Base-by-base conservation (phyloP, 1,140 invertebrate genomes). In the Leptopilina boulardi region DNA sequence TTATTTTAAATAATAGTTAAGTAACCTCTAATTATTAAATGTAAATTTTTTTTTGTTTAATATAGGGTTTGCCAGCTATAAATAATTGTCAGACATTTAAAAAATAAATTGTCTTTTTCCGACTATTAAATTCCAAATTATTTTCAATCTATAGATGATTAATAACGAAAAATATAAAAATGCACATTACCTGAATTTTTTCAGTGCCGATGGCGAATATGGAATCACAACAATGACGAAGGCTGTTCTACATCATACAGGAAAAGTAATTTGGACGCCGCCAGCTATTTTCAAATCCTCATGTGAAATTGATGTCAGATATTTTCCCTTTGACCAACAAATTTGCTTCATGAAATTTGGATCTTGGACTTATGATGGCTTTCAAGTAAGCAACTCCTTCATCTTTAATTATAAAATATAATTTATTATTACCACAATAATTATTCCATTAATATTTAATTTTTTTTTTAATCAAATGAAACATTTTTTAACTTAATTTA, bases 211-310 rank as follows among this genome's bases (percentile, higher is more conserved):
- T 89, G 98, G 98, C 9, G 98, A 99, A 86, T 99, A 99, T 87
- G 98, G 99, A 51, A 97, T 99, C 9, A 98, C 97, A 9, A 98
- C 98, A 2, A 99, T 99, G 97, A 99, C 98, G 0, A 99, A 99
- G 89, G 98, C 97, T 0, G 97, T 98, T 8, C 93, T 98, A 0
- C 95, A 97, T 84, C 94, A 96, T 89, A 96, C 95, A 0, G 99
- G 99, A 15, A 96, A 95, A 89, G 96, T 98, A 0, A 90, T 96
- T 0, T 98, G 96, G 96, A 97, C 95, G n/a, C 96, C 96, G 23
- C 96, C 96, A 13, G 98, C 98, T 6, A 99, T 99, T 87, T 99
- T 99, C 89, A 99, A 99, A 90, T 99, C 97, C 13, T 99, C 98
- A 1, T 99, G 99, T 86, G 97, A 98, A 91, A 98, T 98, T 76